A percentile compares a stretch with the other conserved stretches of the same genome.
Conservation (phyloP, 2,113 vertebrate genomes). For the Pygoscelis antarcticus region DNA sequence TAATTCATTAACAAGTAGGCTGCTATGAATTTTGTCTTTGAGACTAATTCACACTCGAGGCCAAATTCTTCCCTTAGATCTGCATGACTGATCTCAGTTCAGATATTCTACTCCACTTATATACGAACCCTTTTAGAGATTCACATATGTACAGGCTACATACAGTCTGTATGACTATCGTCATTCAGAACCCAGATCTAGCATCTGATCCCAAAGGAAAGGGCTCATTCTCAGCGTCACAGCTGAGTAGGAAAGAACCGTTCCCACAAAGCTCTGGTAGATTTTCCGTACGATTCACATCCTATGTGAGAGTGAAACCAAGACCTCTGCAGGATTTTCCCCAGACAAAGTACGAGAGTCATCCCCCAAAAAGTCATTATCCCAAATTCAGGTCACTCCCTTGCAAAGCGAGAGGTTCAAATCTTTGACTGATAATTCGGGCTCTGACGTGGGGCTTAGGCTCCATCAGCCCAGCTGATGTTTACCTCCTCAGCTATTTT, state of each 20-base stretch:
- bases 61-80: constrained; percentile 38
- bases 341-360: not conserved
- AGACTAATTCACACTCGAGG: constrained; percentile 40
- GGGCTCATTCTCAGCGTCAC: not conserved
- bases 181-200: not conserved
- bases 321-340: not conserved
- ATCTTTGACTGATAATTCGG: not conserved
- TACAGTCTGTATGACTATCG: not conserved
- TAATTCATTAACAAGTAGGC: constrained; percentile 55
- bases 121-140: not conserved
- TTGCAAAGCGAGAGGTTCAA: not conserved
- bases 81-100: constrained; percentile 27
- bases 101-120: not conserved
- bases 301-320: not conserved
- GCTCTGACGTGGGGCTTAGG: too few species aligned
- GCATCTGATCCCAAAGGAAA: not conserved
- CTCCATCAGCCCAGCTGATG: not conserved
- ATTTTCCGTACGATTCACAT: not conserved
- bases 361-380: not conserved
- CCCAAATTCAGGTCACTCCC: not conserved
- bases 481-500: not conserved
- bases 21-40: constrained; percentile 49
- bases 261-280: not conserved
- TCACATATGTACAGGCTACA: not conserved
- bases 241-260: not conserved